Conservation (phyloP, 2,797 vertebrate genomes). For the Eidolon dupreanum region DNA sequence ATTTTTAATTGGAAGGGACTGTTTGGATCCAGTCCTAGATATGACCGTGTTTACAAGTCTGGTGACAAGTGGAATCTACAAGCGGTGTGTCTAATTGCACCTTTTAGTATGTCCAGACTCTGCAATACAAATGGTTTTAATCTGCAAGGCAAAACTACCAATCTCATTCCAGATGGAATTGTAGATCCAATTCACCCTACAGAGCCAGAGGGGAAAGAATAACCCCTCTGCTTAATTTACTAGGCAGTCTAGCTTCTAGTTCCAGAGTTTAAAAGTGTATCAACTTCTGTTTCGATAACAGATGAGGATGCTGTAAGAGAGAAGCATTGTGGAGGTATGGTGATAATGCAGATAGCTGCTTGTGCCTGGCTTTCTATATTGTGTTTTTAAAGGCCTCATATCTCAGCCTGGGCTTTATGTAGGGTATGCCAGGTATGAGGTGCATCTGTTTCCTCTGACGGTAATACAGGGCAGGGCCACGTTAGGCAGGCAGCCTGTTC, state of each 20-base stretch:
- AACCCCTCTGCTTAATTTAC: slow-evolving; percentile 58
- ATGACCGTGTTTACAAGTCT: slow-evolving; percentile 17
- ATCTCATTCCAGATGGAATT: not conserved
- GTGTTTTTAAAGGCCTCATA: slow-evolving; percentile 65
- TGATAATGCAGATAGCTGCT: slow-evolving; percentile 19
- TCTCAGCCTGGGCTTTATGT: slow-evolving; percentile 27
- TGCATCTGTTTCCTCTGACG: slow-evolving; percentile 38
- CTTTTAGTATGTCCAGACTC: not conserved
- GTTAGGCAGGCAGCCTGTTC: slow-evolving; percentile 50
- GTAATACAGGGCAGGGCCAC: not conserved
- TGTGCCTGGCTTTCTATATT: slow-evolving; percentile 66
- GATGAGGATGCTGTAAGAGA: slow-evolving; percentile 67
- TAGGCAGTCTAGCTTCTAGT: slow-evolving; percentile 45
- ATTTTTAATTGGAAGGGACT: not conserved
- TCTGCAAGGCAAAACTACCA: not conserved
- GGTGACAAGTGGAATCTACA: slow-evolving; percentile 13
- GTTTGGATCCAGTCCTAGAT: not conserved
- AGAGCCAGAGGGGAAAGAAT: slow-evolving; percentile 31
- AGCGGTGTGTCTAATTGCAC: not conserved
- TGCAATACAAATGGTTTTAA: slow-evolving; percentile 58
- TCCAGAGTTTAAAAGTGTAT: slow-evolving; percentile 62
- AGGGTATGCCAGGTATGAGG: not conserved
- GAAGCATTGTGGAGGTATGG: slow-evolving; percentile 53
- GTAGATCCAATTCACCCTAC: not conserved
- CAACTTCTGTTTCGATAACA: slow-evolving; percentile 71